phyloP scores from a whole-genome alignment of 2,113 vertebrate genomes.

The Saccopteryx leptura region DNA sequence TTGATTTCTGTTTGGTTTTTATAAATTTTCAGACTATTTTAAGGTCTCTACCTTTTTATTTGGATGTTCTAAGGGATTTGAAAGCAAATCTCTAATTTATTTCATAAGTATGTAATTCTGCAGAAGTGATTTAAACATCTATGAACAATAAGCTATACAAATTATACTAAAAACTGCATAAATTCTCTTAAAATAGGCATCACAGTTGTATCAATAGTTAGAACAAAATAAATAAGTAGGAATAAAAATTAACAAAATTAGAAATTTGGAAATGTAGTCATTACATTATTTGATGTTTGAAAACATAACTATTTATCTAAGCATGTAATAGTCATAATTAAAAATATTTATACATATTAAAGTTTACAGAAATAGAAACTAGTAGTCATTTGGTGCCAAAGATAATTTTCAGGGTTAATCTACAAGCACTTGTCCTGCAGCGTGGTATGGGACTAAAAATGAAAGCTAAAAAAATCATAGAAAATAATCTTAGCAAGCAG shows the following conservation, averaged over 20 bases:
- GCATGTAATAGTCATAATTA: background rate
- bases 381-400: background rate
- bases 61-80: conserved; percentile 73
- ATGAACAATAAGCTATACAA: conserved; percentile 59
- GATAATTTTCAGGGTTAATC: background rate
- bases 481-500: background rate
- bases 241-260: background rate
- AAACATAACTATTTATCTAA: background rate
- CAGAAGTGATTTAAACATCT: conserved; percentile 81
- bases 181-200: background rate
- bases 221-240: background rate
- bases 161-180: conserved; percentile 15
- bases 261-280: background rate
- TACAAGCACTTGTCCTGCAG: background rate
- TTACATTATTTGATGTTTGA: background rate
- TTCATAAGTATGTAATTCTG: conserved; percentile 60
- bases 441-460: background rate
- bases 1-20: conserved; percentile 74
- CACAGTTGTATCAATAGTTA: background rate
- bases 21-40: conserved; percentile 71
- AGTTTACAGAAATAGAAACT: background rate
- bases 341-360: background rate
- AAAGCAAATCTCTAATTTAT: conserved; percentile 71
- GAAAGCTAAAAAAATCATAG: background rate
- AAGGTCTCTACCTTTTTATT: conserved; percentile 71